These are phyloP conservation scores for Zaprionus obscuricornis DNA, from an alignment of 2,888 invertebrate species.

Conservation along the genomic window DNA sequence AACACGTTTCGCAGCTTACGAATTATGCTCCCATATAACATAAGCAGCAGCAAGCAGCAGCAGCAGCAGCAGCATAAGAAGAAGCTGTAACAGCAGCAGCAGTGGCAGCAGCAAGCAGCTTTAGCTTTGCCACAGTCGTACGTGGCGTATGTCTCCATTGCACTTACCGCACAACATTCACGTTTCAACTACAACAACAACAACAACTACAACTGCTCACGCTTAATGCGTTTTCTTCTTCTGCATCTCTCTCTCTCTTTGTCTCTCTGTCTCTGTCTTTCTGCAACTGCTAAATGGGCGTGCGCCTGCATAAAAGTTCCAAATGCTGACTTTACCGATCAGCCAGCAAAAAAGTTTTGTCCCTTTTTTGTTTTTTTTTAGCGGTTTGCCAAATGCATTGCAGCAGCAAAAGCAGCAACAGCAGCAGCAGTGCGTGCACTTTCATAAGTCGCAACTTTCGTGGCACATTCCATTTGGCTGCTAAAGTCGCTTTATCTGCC, in stretches of 20 bases:
- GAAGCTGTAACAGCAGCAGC: conserved; percentile 8
- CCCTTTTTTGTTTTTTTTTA: conserved; percentile 58
- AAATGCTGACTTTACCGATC: conserved; percentile 73
- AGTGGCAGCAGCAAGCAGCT: not conserved
- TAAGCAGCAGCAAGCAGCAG: not conserved
- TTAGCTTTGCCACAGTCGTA: not conserved
- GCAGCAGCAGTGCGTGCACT: conserved; percentile 64
- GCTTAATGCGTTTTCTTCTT: conserved; percentile 15
- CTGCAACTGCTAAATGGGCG: conserved; percentile 39
- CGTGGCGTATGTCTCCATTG: conserved; percentile 24
- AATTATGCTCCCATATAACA: conserved; percentile 47
- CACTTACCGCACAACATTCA: conserved; percentile 36
- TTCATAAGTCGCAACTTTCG: conserved; percentile 74
- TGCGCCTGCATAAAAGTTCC: conserved; percentile 70
- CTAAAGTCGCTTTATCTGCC: not conserved
- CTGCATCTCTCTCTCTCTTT: conserved; percentile 1
- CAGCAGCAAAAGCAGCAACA: conserved; percentile 33
- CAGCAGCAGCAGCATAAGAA: conserved; percentile 11
- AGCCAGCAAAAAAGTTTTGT: conserved; percentile 52
- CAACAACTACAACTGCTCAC: conserved; percentile 15
- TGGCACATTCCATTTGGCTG: conserved; percentile 34
- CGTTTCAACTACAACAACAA: not conserved
- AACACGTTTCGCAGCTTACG: conserved; percentile 78
- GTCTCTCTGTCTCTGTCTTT: not conserved
- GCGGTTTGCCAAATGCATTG: conserved; percentile 25